Conservation (phyloP, 2,888 invertebrate genomes). For the Synergus umbraculus region DNA sequence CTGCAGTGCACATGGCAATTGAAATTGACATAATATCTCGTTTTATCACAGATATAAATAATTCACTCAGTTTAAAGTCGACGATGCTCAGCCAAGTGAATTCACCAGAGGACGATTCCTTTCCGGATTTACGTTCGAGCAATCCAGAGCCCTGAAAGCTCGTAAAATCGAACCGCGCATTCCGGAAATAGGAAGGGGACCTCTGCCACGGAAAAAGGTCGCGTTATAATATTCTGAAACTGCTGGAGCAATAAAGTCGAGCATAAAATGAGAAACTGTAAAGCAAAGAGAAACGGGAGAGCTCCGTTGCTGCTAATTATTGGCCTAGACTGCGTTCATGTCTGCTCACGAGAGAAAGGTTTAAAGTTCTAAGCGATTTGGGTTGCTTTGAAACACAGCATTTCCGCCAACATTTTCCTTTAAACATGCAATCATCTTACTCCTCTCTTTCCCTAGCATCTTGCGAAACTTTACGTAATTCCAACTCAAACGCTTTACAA, state of each 20-base stretch:
- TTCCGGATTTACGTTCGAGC: background rate
- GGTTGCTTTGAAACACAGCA: background rate
- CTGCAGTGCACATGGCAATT: background rate
- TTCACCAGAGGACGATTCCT: background rate
- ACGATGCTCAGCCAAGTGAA: background rate
- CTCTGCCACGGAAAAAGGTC: background rate
- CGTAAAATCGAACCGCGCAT: slow-evolving; percentile 1
- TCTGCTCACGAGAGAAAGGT: slow-evolving; percentile 25
- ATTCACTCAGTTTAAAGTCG: background rate
- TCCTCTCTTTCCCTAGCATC: background rate
- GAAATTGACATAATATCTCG: background rate
- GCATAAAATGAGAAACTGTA: slow-evolving; percentile 49
- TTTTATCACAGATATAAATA: background rate
- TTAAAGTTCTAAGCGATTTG: background rate
- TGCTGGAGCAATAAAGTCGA: slow-evolving; percentile 43
- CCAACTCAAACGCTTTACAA: no score
- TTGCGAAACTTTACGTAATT: background rate
- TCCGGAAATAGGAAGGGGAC: slow-evolving; percentile 3
- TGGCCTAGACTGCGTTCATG: slow-evolving; percentile 20
- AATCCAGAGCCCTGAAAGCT: background rate
- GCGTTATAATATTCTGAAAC: slow-evolving; percentile 30
- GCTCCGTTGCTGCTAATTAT: slow-evolving; percentile 33
- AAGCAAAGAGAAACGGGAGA: slow-evolving; percentile 44
- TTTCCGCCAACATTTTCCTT: slow-evolving; percentile 2
- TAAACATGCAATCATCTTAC: background rate